Conservation (phyloP, 2,113 vertebrate genomes). For the Gallinago undulata region DNA sequence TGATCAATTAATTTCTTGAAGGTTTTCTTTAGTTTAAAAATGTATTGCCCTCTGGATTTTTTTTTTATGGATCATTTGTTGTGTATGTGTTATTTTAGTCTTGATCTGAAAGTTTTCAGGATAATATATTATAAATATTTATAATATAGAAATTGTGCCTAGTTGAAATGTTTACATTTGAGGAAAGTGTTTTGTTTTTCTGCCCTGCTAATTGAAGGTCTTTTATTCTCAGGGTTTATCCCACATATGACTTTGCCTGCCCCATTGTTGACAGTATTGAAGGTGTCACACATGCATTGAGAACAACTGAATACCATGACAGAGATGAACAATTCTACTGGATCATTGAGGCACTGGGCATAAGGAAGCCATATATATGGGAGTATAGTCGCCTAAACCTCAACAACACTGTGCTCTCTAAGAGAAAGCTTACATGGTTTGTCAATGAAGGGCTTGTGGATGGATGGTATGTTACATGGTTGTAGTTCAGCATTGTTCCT, state of each 20-base stretch:
- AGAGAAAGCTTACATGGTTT: slow-evolving; percentile 98
- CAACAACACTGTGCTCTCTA: slow-evolving; percentile 97
- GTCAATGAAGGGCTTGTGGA: slow-evolving; percentile 97
- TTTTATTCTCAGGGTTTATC: slow-evolving; percentile 81
- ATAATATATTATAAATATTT: not conserved
- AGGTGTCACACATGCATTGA: slow-evolving; percentile 93
- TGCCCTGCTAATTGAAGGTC: not conserved
- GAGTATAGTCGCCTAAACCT: slow-evolving; percentile 96
- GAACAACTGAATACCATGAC: slow-evolving; percentile 98
- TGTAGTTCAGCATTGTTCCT: not conserved
- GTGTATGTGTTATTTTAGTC: not conserved
- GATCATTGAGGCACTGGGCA: slow-evolving; percentile 88
- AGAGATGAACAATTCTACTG: slow-evolving; percentile 97
- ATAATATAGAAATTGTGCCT: not conserved
- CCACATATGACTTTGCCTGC: slow-evolving; percentile 97
- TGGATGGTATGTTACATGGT: slow-evolving; percentile 85
- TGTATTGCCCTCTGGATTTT: not conserved
- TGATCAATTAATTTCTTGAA: not conserved
- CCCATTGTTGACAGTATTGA: slow-evolving; percentile 97
- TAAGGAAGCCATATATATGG: slow-evolving; percentile 95
- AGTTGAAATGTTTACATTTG: not conserved
- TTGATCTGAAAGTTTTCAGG: not conserved
- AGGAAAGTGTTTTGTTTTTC: not conserved
- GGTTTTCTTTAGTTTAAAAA: not conserved
- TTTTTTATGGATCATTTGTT: not conserved